Evolutionary conservation across 30 jellyfish, hydroid and myxozoan genomes (phyloP), one percentile per base, ranked within the genome.

Genomic region (Turritopsis rubra): DNA sequence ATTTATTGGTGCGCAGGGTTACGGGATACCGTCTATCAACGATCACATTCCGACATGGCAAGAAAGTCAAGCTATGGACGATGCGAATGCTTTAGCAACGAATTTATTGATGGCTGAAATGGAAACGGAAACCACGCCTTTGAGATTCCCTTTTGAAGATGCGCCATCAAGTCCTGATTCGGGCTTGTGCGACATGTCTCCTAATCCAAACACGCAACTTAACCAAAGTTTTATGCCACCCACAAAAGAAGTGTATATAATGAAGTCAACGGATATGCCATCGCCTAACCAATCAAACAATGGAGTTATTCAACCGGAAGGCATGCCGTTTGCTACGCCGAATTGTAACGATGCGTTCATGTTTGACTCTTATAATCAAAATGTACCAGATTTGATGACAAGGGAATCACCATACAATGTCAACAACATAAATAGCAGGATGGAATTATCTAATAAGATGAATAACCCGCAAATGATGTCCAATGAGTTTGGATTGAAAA

Each of bases 61-160:
- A 19, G 77, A 68, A 68, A 68, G 77, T 19, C 77, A 68, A 19
- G 77, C 77, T 27, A 68, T 68, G 77, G 77, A 68, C 77, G 77
- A 68, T 68, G 77, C 77, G 16, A 68, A 68, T 22, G 77, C 28
- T 22, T 22, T 68, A n/a, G 77, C 77, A 19, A 68, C 77, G 21
- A 16, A 68, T 68, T 22, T 68, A 0, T 68, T 68, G 19, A 68
- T 68, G 77, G 77, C 77, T 9, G 77, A 68, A 19, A 68, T 68
- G 77, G 77, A 68, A 27, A 27, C 77, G 28, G 77, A 68, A 23
- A 68, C 28, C 9, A 68, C 77, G 31, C 77, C 77, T 17, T n/a
- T 68, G 77, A 68, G 30, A 19, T 68, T 68, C 8, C 77, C 77
- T 8, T 68, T 68, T 27, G 77, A 68, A 68, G 77, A 68, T 68